These are phyloP conservation scores for Echinops telfairi DNA, from an alignment of 2,113 vertebrate genomes.

Conservation along the genomic window DNA sequence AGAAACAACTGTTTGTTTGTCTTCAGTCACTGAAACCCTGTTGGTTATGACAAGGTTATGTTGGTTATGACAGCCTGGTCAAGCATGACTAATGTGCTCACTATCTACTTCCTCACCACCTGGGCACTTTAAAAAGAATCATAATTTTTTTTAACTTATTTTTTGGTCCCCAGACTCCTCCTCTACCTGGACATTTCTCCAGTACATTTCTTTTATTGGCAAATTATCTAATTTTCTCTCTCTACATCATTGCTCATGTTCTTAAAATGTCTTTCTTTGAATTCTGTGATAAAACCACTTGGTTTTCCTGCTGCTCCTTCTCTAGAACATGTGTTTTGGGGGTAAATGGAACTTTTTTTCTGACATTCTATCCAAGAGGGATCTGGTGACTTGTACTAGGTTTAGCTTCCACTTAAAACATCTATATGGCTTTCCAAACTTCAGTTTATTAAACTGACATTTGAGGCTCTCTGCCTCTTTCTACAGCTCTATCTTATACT, in stretches of 20 bases:
- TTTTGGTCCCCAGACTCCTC: not conserved
- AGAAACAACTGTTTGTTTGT: constrained; percentile 12
- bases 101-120: not conserved
- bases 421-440: constrained; percentile 22
- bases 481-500: not conserved
- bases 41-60: not conserved
- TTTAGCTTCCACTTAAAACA: not conserved
- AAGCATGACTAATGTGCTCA: not conserved
- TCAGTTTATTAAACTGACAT: not conserved
- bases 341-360: not conserved
- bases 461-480: not conserved
- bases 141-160: not conserved
- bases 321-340: not conserved
- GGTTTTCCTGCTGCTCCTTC: not conserved
- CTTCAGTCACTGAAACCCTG: not conserved
- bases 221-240: not conserved
- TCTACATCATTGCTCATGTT: not conserved
- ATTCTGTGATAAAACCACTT: not conserved
- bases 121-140: not conserved
- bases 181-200: not conserved
- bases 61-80: not conserved
- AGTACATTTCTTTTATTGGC: constrained; percentile 24
- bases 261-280: not conserved
- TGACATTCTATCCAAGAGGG: not conserved
- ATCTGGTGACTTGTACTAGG: constrained; percentile 3